Percentiles rank a stretch among this genome's conserved stretches.
These are phyloP conservation scores for Hippoglossus hippoglossus DNA, from an alignment of 2,797 vertebrate genomes.

Conservation along the genomic window DNA sequence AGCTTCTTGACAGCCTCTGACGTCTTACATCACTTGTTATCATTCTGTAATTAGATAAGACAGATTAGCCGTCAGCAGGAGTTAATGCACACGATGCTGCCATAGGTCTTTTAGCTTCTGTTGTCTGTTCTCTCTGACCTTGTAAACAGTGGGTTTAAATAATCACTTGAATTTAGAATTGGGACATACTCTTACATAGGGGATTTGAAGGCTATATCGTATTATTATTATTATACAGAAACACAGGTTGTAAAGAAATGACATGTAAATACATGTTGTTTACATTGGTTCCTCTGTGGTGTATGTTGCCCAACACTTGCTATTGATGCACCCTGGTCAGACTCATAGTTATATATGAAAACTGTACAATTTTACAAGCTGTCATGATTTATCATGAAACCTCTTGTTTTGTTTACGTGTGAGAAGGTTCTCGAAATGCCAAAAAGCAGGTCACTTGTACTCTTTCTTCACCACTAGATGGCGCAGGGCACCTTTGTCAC, in stretches of 20 bases:
- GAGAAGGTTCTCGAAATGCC: constrained; percentile 82
- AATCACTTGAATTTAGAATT: constrained; percentile 62
- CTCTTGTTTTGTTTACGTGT: constrained; percentile 58
- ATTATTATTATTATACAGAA: constrained; percentile 3
- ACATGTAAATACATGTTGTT: constrained; percentile 1
- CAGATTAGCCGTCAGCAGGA: constrained; percentile 31
- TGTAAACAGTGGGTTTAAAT: constrained; percentile 64
- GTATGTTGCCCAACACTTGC: not conserved
- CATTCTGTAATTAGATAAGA: constrained; percentile 30
- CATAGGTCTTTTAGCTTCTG: constrained; percentile 40
- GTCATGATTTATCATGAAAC: not conserved
- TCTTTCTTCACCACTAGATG: constrained; percentile 72
- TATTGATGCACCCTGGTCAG: not conserved
- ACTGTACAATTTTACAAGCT: constrained; percentile 6
- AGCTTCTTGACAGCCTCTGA: constrained; percentile 34
- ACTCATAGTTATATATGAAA: constrained; percentile 1
- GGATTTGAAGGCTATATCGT: constrained; percentile 28
- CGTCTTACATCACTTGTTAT: constrained; percentile 20
- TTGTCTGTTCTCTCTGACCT: constrained; percentile 40
- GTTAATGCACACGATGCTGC: constrained; percentile 43
- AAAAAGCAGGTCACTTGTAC: constrained; percentile 75
- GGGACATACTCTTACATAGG: constrained; percentile 46
- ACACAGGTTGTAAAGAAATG: constrained; percentile 14
- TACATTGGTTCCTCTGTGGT: not conserved
- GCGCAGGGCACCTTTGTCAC: constrained; percentile 47